Percentiles rank a stretch among this genome's conserved stretches.
These are phyloP conservation scores for Malacosoma neustria DNA, from an alignment of 2,888 invertebrate species.

Conservation along the genomic window DNA sequence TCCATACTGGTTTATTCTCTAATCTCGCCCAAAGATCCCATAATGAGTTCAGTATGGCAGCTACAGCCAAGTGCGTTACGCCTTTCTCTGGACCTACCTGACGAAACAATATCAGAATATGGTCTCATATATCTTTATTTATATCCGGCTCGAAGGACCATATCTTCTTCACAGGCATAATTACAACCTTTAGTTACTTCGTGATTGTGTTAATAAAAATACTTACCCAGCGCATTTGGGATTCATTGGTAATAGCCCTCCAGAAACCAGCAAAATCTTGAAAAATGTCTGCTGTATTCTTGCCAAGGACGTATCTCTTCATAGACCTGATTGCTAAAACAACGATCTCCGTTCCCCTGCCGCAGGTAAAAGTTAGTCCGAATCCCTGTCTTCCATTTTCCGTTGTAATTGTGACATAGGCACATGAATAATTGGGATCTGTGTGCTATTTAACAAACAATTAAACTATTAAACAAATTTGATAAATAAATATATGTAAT, in stretches of 20 bases:
- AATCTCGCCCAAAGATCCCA: constrained; percentile 95
- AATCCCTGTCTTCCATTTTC: constrained; percentile 79
- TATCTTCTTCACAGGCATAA: too few relatives aligned
- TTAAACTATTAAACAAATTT: too few relatives aligned
- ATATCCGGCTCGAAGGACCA: too few relatives aligned
- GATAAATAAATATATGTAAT: too few relatives aligned
- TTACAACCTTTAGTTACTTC: neutral
- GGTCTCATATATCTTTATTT: too few relatives aligned
- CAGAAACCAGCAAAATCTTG: constrained; percentile 86
- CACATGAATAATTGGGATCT: constrained; percentile 93
- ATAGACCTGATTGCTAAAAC: constrained; percentile 84
- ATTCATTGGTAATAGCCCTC: constrained; percentile 88
- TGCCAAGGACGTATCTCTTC: constrained; percentile 80
- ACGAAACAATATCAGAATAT: too few relatives aligned
- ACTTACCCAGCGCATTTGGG: constrained; percentile 92
- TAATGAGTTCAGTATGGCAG: constrained; percentile 90
- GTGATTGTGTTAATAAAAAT: neutral
- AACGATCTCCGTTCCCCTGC: constrained; percentile 91
- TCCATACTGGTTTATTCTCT: constrained; percentile 91
- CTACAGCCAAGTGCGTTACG: constrained; percentile 89
- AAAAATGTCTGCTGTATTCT: constrained; percentile 81
- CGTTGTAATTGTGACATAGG: constrained; percentile 88
- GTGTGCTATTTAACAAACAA: constrained; percentile 76
- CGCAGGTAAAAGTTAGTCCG: constrained; percentile 91
- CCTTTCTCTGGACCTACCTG: constrained; percentile 95